A percentile compares a stretch with the other conserved stretches of the same genome.
These are phyloP conservation scores for Poeciliopsis turneri DNA, from an alignment of 2,797 vertebrate genomes.

Conservation along the genomic window DNA sequence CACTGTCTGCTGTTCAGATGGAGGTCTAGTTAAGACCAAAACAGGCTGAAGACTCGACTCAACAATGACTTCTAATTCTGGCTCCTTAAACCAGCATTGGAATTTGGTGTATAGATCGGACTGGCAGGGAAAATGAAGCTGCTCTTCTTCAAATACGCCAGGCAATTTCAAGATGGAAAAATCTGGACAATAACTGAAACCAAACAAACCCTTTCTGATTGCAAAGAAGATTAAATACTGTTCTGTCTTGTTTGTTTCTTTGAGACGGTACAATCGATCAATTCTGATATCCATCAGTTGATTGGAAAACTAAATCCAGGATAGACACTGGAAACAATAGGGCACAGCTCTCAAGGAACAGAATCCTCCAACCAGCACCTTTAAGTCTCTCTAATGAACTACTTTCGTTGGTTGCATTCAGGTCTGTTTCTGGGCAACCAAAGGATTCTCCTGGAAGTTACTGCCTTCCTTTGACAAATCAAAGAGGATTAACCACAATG, in stretches of 20 bases:
- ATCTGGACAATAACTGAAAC: background rate
- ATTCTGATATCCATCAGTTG: background rate
- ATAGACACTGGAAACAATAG: background rate
- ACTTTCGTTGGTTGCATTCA: slow-evolving; percentile 7
- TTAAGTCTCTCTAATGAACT: slow-evolving; percentile 18
- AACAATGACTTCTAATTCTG: background rate
- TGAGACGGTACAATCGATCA: background rate
- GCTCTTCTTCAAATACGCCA: background rate
- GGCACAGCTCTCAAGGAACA: slow-evolving; percentile 5
- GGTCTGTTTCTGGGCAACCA: slow-evolving; percentile 26
- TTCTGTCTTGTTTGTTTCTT: background rate
- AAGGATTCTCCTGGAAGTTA: slow-evolving; percentile 12
- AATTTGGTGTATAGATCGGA: no score
- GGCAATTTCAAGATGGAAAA: background rate
- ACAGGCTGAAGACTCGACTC: slow-evolving; percentile 2
- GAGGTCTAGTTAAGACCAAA: slow-evolving; percentile 1
- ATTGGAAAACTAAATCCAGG: background rate
- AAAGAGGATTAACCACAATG: slow-evolving; percentile 10
- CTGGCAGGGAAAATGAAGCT: background rate
- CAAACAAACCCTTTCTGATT: background rate
- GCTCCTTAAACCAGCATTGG: background rate
- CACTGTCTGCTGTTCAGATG: background rate
- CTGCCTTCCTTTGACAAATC: background rate
- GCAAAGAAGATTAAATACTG: background rate
- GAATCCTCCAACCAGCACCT: slow-evolving; percentile 9